Conservation (phyloP, 2,797 vertebrate genomes). For the Synanceia verrucosa region DNA sequence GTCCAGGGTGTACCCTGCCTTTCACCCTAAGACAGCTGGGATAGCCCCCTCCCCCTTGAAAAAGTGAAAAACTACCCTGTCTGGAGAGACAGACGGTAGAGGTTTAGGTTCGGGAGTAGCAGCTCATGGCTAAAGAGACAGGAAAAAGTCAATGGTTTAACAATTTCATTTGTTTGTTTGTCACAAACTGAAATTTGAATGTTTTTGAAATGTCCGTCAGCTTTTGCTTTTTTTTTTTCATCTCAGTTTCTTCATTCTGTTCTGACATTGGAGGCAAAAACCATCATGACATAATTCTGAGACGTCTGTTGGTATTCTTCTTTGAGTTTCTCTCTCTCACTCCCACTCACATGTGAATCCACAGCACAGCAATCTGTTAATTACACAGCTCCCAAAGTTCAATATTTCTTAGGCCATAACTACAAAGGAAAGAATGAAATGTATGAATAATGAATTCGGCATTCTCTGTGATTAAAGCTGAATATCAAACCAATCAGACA, state of each 20-base stretch:
- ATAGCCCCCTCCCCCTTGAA: too few species aligned
- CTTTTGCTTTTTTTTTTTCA: not conserved
- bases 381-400: conserved; percentile 62
- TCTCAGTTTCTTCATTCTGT: conserved; percentile 3
- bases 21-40: too few species aligned
- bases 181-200: not conserved
- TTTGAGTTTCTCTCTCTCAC: conserved; percentile 19
- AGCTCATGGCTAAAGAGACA: too few species aligned
- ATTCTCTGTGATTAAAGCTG: conserved; percentile 70
- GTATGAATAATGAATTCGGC: conserved; percentile 65
- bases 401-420: conserved; percentile 54
- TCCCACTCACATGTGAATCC: conserved; percentile 22
- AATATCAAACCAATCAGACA: conserved; percentile 69
- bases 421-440: conserved; percentile 65
- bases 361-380: conserved; percentile 49
- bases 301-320: conserved; percentile 45
- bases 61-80: too few species aligned
- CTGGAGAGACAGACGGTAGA: too few species aligned
- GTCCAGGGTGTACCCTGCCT: too few species aligned
- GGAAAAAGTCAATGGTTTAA: too few species aligned
- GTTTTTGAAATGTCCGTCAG: conserved; percentile 12
- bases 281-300: conserved; percentile 27
- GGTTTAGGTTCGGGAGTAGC: too few species aligned
- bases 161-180: too few species aligned
- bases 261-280: conserved; percentile 48